Conservation (phyloP, 2,113 vertebrate species). For the Callionymus lyra region DNA sequence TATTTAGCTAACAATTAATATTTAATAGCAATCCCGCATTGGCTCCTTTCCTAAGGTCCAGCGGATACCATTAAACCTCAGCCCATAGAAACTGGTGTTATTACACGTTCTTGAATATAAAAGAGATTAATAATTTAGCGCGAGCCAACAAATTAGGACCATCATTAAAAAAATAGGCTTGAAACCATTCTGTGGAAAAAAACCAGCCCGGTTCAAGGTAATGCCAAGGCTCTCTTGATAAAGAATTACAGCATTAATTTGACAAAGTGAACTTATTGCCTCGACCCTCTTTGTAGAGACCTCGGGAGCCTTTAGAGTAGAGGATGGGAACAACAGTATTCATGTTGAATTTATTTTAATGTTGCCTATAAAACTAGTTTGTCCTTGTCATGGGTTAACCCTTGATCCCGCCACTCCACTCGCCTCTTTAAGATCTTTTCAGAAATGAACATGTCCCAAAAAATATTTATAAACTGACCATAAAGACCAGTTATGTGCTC, state of each 20-base stretch:
- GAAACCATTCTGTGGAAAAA: conserved; percentile 98
- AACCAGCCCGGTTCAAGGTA: conserved; percentile 91
- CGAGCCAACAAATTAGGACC: conserved; percentile 99
- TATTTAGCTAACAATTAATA: conserved; percentile 99
- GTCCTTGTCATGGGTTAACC: no score
- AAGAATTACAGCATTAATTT: conserved; percentile 99
- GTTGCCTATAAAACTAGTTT: conserved; percentile 60
- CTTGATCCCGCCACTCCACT: no score
- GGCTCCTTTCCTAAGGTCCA: conserved; percentile 90
- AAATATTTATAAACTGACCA: no score
- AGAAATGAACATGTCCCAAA: no score
- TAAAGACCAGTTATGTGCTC: no score
- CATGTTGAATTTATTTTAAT: conserved; percentile 88
- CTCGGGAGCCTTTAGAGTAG: conserved; percentile 93
- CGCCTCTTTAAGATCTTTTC: no score
- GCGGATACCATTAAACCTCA: conserved; percentile 98
- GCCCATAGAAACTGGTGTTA: conserved; percentile 98
- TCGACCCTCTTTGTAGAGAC: conserved; percentile 84
- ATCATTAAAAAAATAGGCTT: conserved; percentile 96
- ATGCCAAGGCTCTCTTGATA: conserved; percentile 85
- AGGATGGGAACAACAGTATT: conserved; percentile 88
- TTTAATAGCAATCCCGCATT: conserved; percentile 90
- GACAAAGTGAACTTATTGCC: conserved; percentile 98
- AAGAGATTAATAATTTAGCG: conserved; percentile 99
- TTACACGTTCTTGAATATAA: conserved; percentile 99